phyloP scores from a whole-genome alignment of 2,888 invertebrate species.

The Orchesella flavescens region DNA sequence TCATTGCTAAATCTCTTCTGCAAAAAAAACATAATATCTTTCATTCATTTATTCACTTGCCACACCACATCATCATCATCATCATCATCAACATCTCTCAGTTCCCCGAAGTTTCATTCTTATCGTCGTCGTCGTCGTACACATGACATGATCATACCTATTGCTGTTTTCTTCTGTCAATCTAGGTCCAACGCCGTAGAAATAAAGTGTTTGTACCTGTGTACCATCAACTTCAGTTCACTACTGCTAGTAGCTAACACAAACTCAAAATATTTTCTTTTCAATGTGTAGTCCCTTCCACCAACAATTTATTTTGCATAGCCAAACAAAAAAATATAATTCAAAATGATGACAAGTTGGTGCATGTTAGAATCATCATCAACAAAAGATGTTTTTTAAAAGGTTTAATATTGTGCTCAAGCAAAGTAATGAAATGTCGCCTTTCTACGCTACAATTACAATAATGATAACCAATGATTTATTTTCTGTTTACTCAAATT shows the following conservation, averaged over 20 bases:
- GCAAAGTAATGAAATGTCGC: neutral
- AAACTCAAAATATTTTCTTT: no score
- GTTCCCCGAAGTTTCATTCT: conserved; percentile 12
- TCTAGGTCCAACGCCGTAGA: neutral
- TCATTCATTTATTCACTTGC: no score
- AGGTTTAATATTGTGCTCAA: no score
- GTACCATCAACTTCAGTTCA: no score
- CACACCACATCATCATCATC: no score
- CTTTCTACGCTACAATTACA: conserved; percentile 40
- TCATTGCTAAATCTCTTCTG: neutral
- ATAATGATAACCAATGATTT: conserved; percentile 62
- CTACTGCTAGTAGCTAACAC: no score
- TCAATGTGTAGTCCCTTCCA: no score
- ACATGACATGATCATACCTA: neutral
- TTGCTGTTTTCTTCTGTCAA: neutral
- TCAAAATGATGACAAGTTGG: no score
- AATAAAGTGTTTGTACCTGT: no score
- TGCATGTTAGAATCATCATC: neutral
- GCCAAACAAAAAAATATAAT: no score
- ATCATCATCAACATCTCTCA: neutral
- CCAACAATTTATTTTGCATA: no score
- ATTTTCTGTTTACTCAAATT: conserved; percentile 60
- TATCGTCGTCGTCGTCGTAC: neutral
- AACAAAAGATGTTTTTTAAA: neutral
- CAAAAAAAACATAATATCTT: neutral